A percentile compares a stretch with the other conserved stretches of the same genome.
phyloP scores from a whole-genome alignment of 2,888 invertebrate species.

The Pilophorus perplexus region DNA sequence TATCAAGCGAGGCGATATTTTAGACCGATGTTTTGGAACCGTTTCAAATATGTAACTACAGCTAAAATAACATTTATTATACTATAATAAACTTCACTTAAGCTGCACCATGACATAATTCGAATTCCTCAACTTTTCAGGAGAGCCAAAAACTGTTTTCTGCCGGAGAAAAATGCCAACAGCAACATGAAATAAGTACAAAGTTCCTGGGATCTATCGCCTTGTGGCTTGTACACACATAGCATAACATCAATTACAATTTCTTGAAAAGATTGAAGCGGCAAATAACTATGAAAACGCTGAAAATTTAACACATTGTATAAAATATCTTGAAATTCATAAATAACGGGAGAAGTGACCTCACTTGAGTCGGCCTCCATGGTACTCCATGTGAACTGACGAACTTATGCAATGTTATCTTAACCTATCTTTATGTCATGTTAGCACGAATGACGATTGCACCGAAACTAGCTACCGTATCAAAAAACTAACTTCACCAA shows the following conservation, averaged over 20 bases:
- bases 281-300: neutral
- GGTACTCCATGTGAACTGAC: neutral
- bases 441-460: conserved; percentile 4
- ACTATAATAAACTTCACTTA: too few relatives aligned
- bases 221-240: neutral
- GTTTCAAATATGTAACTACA: too few relatives aligned
- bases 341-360: neutral
- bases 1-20: too few relatives aligned
- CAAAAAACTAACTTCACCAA: conserved; percentile 15
- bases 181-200: neutral
- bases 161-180: too few relatives aligned
- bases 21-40: too few relatives aligned
- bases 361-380: conserved; percentile 16
- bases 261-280: conserved; percentile 9
- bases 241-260: conserved; percentile 9
- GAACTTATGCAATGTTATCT: conserved; percentile 14
- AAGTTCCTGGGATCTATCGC: neutral
- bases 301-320: neutral
- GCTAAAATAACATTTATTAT: too few relatives aligned
- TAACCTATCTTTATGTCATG: conserved; percentile 18
- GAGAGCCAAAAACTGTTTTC: too few relatives aligned
- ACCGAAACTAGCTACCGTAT: conserved; percentile 1
- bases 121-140: too few relatives aligned
- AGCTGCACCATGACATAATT: too few relatives aligned
- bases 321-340: conserved; percentile 1